Evolutionary conservation across 2,888 invertebrate species (phyloP).

Genomic region (Incurvaria masculella): DNA sequence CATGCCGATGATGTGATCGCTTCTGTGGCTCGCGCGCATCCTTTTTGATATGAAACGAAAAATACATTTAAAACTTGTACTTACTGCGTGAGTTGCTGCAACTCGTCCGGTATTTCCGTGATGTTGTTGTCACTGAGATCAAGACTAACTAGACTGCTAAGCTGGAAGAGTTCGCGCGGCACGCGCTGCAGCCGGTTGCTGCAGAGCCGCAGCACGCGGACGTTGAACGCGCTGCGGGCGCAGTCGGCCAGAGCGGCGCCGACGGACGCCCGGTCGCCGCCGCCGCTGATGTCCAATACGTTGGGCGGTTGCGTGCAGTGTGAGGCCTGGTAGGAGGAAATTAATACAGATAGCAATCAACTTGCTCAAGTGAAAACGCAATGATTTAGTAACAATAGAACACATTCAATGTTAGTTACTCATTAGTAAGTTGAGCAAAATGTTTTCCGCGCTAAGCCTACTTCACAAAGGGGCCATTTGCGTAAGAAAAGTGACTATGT

Average conservation of each 20-base stretch:
- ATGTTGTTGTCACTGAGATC: constrained; percentile 69
- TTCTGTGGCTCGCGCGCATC: no score
- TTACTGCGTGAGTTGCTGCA: constrained; percentile 50
- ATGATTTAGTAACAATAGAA: no score
- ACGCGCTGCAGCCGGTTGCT: constrained; percentile 58
- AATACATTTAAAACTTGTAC: constrained; percentile 22
- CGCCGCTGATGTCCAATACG: constrained; percentile 40
- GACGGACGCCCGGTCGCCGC: constrained; percentile 34
- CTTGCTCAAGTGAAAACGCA: no score
- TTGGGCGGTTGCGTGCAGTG: constrained; percentile 48
- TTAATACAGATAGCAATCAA: no score
- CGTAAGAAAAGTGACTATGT: no score
- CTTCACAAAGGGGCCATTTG: no score
- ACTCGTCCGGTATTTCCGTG: constrained; percentile 60
- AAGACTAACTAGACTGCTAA: constrained; percentile 60
- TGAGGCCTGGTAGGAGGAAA: constrained; percentile 31
- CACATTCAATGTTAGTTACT: no score
- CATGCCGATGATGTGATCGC: no score
- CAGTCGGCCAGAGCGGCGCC: constrained; percentile 35
- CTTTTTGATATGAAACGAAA: no score
- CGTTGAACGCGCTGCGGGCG: constrained; percentile 33
- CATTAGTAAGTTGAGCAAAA: no score
- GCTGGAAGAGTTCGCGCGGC: constrained; percentile 58
- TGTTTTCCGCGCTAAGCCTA: no score
- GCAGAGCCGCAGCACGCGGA: constrained; percentile 34